Conservation (phyloP, 1,140 invertebrate genomes). For the Tribolium castaneum region DNA sequence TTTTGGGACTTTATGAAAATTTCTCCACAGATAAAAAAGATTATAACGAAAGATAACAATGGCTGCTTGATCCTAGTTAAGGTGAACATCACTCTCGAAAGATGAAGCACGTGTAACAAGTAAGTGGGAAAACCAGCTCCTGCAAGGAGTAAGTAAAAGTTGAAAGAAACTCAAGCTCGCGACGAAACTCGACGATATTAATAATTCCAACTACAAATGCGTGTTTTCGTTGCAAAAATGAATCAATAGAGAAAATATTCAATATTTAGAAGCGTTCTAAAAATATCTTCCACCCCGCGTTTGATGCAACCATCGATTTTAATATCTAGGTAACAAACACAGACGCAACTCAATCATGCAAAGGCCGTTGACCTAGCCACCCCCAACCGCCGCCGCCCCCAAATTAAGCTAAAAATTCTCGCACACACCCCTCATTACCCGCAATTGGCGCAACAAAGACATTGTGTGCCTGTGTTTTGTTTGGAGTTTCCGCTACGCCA, state of each 20-base stretch:
- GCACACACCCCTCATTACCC: background rate
- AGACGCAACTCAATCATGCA: slow-evolving; percentile 2
- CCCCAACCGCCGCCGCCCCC: background rate
- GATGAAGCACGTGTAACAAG: no score
- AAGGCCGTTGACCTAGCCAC: background rate
- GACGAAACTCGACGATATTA: background rate
- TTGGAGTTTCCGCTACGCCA: background rate
- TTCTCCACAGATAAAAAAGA: no score
- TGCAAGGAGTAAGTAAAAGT: background rate
- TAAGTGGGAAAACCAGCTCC: no score
- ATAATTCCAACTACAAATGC: background rate
- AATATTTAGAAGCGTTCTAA: background rate
- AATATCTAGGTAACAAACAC: slow-evolving; percentile 30
- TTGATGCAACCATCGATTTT: slow-evolving; percentile 29
- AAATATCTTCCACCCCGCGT: slow-evolving; percentile 1
- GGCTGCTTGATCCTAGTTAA: no score
- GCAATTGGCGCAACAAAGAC: background rate
- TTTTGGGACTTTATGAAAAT: no score
- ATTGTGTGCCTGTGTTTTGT: slow-evolving; percentile 6
- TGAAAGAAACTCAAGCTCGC: background rate
- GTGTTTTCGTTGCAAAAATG: background rate
- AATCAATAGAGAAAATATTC: background rate
- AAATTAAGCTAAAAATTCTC: background rate
- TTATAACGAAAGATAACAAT: no score
- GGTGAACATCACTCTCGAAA: no score